Percentiles rank a stretch among this genome's conserved stretches.
Evolutionary conservation across 2,113 vertebrate genomes (phyloP).

Genomic region (Peromyscus maniculatus): DNA sequence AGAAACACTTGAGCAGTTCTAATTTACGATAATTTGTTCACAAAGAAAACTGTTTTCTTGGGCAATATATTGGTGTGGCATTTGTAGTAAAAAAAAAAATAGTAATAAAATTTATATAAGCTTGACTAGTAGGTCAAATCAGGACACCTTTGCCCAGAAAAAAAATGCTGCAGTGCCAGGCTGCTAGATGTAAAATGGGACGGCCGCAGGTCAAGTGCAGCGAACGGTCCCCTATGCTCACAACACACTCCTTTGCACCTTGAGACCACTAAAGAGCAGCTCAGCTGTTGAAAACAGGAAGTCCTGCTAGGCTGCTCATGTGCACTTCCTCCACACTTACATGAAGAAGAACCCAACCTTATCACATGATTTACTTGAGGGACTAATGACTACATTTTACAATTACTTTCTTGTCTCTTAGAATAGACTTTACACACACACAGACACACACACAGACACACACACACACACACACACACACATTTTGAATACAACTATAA

Average conservation of each 20-base stretch:
- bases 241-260: neutral
- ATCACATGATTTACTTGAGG: neutral
- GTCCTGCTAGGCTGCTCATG: neutral
- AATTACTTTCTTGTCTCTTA: neutral
- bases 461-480: neutral
- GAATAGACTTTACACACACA: neutral
- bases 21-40: constrained; percentile 5
- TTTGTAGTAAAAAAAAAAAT: constrained; percentile 31
- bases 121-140: neutral
- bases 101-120: neutral
- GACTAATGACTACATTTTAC: neutral
- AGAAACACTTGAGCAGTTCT: constrained; percentile 21
- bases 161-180: too few species aligned
- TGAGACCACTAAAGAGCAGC: neutral
- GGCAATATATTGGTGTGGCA: neutral
- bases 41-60: constrained; percentile 13
- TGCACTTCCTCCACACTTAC: neutral
- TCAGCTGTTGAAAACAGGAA: neutral
- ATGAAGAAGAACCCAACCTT: neutral
- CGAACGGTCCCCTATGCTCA: neutral
- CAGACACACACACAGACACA: too few species aligned
- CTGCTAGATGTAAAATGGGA: neutral
- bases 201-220: neutral
- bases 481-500: neutral
- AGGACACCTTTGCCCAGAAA: neutral